Base-by-base conservation (phyloP, 2,888 invertebrate genomes). In the Ormyrus thymus region DNA sequence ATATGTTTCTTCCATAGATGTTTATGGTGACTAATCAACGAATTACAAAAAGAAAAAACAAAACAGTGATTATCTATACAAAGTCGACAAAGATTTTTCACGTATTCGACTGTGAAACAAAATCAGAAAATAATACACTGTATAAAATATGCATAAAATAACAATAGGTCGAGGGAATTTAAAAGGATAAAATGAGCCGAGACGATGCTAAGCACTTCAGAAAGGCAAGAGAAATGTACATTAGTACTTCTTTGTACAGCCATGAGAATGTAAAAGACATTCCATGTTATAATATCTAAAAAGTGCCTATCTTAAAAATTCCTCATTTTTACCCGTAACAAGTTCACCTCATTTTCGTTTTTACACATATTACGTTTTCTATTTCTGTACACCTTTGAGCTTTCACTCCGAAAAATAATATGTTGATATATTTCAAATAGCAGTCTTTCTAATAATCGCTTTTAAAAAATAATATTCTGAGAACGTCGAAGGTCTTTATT, bases 141-240 rank as follows among this genome's bases (percentile, higher is more conserved):
- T 56, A 81, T 75, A 78, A 75, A 75, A 78, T 81, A 78, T 78
- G 78, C 73, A 78, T 76, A 73, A 78, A 78, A 72, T 69, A 72
- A 75, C 75, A 71, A 71, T 70, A 46, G 43, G 53, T 75, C 65
- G 56, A 65, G 48, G 59, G 64, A 70, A 70, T 75, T 29, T 71
- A 13, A 53, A 75, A 50, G 45, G 71, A 69, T 29, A 64, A 64
- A 70, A 68, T 59, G 62, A 50, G 29, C 45, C 50, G 55, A 46
- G 51, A 15, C 53, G 10, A 55, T 11, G 29, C 45, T 78, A 75
- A 78, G 75, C 78, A 75, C 65, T 75, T 75, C 64, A 70, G 43
- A 62, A n/a, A 58, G 13, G 9, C 55, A 11, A 69, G 43, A 50
- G 9, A 53, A 48, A 72, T 48, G 55, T 68, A 65, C 15, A 9